Percentiles rank a stretch among this genome's conserved stretches.
Evolutionary conservation across 1,140 invertebrate genomes (phyloP).

Genomic region (Polypedilum pembai): DNA sequence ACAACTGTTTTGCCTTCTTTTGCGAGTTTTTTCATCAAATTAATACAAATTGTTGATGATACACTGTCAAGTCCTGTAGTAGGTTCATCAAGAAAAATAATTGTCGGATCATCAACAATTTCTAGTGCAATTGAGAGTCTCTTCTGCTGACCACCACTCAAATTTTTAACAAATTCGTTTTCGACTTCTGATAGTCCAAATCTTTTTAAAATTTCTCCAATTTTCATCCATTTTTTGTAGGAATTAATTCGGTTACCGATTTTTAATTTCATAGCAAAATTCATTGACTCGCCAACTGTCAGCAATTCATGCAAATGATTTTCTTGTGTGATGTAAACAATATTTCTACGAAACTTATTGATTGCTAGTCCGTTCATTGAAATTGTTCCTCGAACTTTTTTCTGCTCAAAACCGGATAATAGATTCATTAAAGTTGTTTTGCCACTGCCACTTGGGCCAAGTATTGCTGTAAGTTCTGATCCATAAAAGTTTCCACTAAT

Average conservation of each 20-base stretch:
- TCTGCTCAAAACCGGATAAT: slow-evolving; percentile 49
- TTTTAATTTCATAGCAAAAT: slow-evolving; percentile 80
- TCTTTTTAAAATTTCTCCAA: slow-evolving; percentile 58
- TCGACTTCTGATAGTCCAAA: slow-evolving; percentile 53
- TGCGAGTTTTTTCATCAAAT: slow-evolving; percentile 55
- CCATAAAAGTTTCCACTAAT: slow-evolving; percentile 51
- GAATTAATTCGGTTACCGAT: slow-evolving; percentile 50
- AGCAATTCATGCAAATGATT: slow-evolving; percentile 79
- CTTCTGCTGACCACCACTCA: slow-evolving; percentile 90
- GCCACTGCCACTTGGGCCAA: slow-evolving; percentile 71
- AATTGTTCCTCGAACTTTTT: slow-evolving; percentile 53
- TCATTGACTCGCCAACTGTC: slow-evolving; percentile 77
- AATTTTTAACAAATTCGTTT: slow-evolving; percentile 60
- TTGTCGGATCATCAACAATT: slow-evolving; percentile 87
- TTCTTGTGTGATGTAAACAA: slow-evolving; percentile 92
- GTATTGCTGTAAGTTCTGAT: slow-evolving; percentile 61
- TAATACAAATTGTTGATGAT: slow-evolving; percentile 74
- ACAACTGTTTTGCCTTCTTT: slow-evolving; percentile 69
- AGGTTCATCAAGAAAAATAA: slow-evolving; percentile 76
- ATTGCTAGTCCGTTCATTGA: slow-evolving; percentile 68
- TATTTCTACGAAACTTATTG: slow-evolving; percentile 72
- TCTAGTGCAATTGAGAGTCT: slow-evolving; percentile 86
- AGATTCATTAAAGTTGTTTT: slow-evolving; percentile 65
- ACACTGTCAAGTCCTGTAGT: slow-evolving; percentile 81
- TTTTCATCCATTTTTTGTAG: slow-evolving; percentile 43